Conservation (phyloP, 23 tunicate genomes). For the Ascidia mentula region DNA sequence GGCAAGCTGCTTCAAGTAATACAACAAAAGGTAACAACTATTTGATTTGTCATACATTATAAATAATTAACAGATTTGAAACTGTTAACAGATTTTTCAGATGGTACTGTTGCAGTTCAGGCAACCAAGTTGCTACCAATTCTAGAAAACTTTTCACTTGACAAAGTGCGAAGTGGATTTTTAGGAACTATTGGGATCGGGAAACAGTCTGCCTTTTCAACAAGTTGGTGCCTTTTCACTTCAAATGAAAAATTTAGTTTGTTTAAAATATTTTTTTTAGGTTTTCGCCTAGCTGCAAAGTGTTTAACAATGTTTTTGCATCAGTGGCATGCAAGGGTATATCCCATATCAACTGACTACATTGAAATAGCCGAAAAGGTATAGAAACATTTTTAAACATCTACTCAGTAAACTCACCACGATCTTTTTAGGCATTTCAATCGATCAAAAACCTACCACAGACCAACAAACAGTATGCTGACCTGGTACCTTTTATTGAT, state of each 20-base stretch:
- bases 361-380: slow-evolving; percentile 30
- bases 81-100: slow-evolving; percentile 24
- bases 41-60: background rate
- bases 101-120: slow-evolving; percentile 40
- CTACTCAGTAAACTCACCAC: background rate
- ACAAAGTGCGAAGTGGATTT: slow-evolving; percentile 75
- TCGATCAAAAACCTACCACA: slow-evolving; percentile 27
- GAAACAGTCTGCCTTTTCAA: slow-evolving; percentile 49
- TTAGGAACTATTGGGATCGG: slow-evolving; percentile 82
- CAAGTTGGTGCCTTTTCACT: slow-evolving; percentile 27
- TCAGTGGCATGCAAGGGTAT: slow-evolving; percentile 44
- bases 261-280: slow-evolving; percentile 1
- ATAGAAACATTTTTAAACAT: background rate
- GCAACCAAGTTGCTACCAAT: slow-evolving; percentile 36
- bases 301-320: slow-evolving; percentile 16
- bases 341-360: background rate
- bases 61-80: background rate
- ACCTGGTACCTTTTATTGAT: slow-evolving; percentile 10
- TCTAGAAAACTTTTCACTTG: slow-evolving; percentile 54
- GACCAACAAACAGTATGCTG: slow-evolving; percentile 31
- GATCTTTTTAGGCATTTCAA: slow-evolving; percentile 33
- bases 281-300: slow-evolving; percentile 36
- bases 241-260: background rate
- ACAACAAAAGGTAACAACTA: slow-evolving; percentile 40
- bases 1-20: slow-evolving; percentile 7